Evolutionary conservation across 2,113 vertebrate genomes (phyloP).

Genomic region (Syngnathoides biaculeatus): DNA sequence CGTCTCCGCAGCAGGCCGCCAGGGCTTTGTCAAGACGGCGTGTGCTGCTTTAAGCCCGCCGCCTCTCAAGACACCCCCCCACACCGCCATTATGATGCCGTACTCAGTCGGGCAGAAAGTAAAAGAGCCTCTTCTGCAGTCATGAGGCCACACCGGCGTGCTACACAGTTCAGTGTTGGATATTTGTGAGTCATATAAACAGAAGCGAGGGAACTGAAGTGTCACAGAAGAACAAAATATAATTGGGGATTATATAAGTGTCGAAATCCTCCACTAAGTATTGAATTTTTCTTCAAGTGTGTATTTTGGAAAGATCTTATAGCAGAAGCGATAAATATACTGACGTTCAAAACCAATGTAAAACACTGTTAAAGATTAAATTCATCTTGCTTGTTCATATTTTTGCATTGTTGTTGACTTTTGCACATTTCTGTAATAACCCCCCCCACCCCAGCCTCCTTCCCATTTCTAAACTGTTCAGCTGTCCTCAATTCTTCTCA

Average conservation of each 20-base stretch:
- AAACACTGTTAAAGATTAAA: conserved; percentile 33
- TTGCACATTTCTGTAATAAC: neutral
- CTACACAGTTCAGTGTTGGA: conserved; percentile 73
- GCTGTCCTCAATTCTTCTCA: conserved; percentile 63
- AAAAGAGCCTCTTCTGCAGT: conserved; percentile 71
- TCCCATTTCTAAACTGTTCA: conserved; percentile 69
- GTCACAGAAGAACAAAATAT: conserved; percentile 46
- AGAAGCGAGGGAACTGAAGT: conserved; percentile 66
- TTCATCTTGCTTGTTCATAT: neutral
- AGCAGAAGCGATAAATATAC: conserved; percentile 67
- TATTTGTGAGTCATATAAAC: conserved; percentile 78
- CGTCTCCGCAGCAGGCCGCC: conserved; percentile 56
- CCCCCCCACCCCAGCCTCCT: too few relatives aligned
- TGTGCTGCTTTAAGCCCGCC: conserved; percentile 66
- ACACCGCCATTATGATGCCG: conserved; percentile 67
- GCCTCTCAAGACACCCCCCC: conserved; percentile 67
- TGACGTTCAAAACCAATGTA: conserved; percentile 48
- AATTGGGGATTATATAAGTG: conserved; percentile 80
- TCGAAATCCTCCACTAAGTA: conserved; percentile 73
- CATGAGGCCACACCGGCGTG: conserved; percentile 72
- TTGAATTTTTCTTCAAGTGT: conserved; percentile 66
- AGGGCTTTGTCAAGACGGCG: conserved; percentile 70
- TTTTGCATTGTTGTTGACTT: neutral
- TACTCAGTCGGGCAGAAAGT: conserved; percentile 75
- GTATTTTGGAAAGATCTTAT: conserved; percentile 68